Evolutionary conservation across 2,797 vertebrate genomes (phyloP).

Genomic region (Mionectes olivaceus): DNA sequence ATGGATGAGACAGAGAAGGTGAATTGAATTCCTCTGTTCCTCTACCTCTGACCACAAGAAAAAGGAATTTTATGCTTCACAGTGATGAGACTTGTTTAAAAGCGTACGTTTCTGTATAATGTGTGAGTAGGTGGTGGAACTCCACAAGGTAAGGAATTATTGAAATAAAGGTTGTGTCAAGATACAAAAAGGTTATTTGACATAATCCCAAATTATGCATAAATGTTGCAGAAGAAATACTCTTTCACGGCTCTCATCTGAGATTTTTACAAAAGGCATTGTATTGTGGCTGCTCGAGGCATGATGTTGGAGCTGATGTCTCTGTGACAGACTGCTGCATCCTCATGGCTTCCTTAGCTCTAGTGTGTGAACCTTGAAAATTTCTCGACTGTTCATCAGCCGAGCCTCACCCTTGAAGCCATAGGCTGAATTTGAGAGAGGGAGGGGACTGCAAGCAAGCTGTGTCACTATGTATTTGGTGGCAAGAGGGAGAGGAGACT

Average conservation of each 20-base stretch:
- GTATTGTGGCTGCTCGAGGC: neutral
- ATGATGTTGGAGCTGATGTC: neutral
- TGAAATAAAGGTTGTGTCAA: neutral
- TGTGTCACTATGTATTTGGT: accelerated
- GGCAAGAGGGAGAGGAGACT: neutral
- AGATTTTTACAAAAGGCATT: neutral
- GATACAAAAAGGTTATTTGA: neutral
- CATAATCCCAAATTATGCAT: neutral
- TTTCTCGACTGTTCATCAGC: neutral
- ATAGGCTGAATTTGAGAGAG: neutral
- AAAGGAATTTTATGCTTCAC: conserved; percentile 13
- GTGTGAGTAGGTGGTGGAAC: neutral
- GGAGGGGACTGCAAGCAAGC: neutral
- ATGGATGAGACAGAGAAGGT: conserved; percentile 51
- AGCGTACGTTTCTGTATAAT: neutral
- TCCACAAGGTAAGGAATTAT: neutral
- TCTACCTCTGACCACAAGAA: neutral
- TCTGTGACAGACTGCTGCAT: neutral
- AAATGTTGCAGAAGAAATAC: neutral
- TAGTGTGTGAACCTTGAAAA: neutral
- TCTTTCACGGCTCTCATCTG: neutral
- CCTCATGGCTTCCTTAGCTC: neutral
- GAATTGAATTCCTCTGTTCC: neutral
- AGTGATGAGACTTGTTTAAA: neutral
- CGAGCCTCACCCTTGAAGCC: neutral